Evolutionary conservation across 2,888 invertebrate genomes (phyloP).

Genomic region (Rhagonycha lutea): DNA sequence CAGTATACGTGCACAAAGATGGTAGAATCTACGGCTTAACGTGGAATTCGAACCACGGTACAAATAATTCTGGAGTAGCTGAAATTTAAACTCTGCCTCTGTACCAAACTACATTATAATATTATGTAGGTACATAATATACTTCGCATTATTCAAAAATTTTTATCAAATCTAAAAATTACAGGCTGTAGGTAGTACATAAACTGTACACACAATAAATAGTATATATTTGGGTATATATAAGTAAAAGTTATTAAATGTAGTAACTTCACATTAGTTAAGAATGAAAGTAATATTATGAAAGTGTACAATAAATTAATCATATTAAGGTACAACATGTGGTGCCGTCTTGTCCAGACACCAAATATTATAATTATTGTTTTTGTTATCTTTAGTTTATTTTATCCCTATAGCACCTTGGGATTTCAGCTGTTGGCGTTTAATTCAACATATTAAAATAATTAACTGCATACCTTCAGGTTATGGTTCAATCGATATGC

Average conservation of each 20-base stretch:
- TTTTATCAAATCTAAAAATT: neutral
- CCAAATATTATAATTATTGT: neutral
- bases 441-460: neutral
- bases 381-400: neutral
- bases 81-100: no score
- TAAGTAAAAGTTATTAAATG: neutral
- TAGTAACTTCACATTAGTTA: neutral
- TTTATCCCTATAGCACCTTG: neutral
- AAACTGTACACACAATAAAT: neutral
- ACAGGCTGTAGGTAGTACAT: neutral
- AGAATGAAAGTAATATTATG: neutral
- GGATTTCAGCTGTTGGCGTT: neutral
- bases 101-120: no score
- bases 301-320: neutral
- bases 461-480: neutral
- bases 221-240: neutral
- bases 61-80: no score
- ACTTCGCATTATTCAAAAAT: neutral
- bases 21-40: no score
- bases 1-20: no score
- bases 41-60: no score
- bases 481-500: neutral
- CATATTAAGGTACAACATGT: neutral
- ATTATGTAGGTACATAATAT: no score
- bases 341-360: neutral